phyloP scores from a whole-genome alignment of 2,888 invertebrate genomes.

The Cephus runcator region DNA sequence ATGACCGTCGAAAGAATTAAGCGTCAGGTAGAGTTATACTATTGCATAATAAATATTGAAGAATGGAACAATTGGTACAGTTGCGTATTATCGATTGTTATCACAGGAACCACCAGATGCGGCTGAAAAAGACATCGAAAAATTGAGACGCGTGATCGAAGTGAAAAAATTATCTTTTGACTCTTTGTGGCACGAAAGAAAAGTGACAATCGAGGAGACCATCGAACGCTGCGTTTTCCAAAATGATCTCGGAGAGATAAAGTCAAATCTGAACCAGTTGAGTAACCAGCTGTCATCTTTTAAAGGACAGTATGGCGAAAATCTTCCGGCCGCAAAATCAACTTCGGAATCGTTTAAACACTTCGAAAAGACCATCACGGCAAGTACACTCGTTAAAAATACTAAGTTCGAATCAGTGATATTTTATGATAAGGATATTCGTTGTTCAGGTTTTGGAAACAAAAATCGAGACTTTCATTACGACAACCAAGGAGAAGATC shows the following conservation, averaged over 20 bases:
- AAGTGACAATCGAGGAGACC: slow-evolving; percentile 71
- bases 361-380: slow-evolving; percentile 83
- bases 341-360: slow-evolving; percentile 78
- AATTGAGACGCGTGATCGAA: slow-evolving; percentile 73
- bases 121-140: slow-evolving; percentile 76
- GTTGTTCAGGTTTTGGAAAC: slow-evolving; percentile 73
- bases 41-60: not conserved
- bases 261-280: slow-evolving; percentile 76
- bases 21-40: slow-evolving; percentile 8
- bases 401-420: not conserved
- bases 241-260: slow-evolving; percentile 76
- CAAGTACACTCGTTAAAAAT: slow-evolving; percentile 60
- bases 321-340: slow-evolving; percentile 75
- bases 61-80: not conserved
- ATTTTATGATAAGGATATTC: slow-evolving; percentile 8
- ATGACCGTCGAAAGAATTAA: slow-evolving; percentile 75
- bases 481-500: slow-evolving; percentile 71
- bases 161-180: slow-evolving; percentile 74
- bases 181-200: slow-evolving; percentile 70
- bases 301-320: slow-evolving; percentile 78
- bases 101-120: slow-evolving; percentile 73
- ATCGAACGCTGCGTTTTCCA: slow-evolving; percentile 75
- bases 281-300: slow-evolving; percentile 73
- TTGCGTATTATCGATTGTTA: not conserved
- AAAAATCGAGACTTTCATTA: slow-evolving; percentile 76